Base-by-base conservation (phyloP, 2,113 vertebrate genomes). In the Chascanopsetta lugubris region DNA sequence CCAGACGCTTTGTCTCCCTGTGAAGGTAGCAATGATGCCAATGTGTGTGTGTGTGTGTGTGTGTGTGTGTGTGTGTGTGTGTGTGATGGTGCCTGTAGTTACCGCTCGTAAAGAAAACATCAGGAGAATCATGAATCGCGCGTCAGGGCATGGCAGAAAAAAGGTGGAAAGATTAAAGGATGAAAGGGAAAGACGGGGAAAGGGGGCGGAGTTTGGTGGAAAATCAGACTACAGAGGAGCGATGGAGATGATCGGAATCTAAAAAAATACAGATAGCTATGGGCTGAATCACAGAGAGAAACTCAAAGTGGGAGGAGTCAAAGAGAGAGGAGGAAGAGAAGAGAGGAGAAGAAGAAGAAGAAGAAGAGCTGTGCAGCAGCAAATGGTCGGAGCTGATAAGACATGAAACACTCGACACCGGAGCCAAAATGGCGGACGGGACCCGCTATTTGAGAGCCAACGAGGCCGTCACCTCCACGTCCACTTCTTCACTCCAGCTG, bases 381-480 rank as follows among this genome's bases (percentile, higher is more conserved):
- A 86, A 88, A 85, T 84, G 85, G 65, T 83, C 50, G 43, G 17
- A 5, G 63, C 87, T 89, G 89, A 88, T 88, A 88, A 88, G 79
- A 80, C 77, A 85, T 82, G 51, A 88, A 87, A 82, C 65, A 75
- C 62, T 73, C 68, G 68, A 54, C 50, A 40, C 49, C 60, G 43
- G 67, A 65, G 79, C 79, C 77, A 83, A 83, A 73, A 62, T 76
- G 71, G 58, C 65, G 70, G 60, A 64, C 57, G 72, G 71, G 59
- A 72, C 59, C 63, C 61, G 42, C 48, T 61, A 76, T n/a, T n/a
- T 75, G 69, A 69, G 68, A 74, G 69, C 64, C 72, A 73, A 47
- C 73, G 50, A 77, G 71, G n/a, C n/a, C n/a, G n/a, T n/a, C n/a
- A n/a, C n/a, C n/a, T n/a, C n/a, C n/a, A n/a, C n/a, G n/a, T n/a